Conservation (phyloP, 2,888 invertebrate genomes). For the Epicampocera succincta region DNA sequence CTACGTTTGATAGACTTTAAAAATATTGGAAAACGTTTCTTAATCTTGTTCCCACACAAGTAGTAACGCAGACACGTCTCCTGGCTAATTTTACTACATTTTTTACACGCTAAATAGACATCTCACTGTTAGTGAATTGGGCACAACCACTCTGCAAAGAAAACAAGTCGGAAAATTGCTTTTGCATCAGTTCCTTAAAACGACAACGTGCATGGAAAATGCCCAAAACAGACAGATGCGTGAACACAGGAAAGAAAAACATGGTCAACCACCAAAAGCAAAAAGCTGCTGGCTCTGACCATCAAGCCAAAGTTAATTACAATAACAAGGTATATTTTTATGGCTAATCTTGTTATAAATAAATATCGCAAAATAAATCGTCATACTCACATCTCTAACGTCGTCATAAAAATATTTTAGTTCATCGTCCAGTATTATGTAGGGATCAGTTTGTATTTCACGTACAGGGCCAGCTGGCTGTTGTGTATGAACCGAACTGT, state of each 20-base stretch:
- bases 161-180: constrained; percentile 22
- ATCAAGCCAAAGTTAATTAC: constrained; percentile 34
- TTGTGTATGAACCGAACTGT: constrained; percentile 89
- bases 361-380: background rate
- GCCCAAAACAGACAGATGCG: constrained; percentile 26
- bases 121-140: background rate
- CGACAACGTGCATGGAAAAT: background rate
- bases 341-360: constrained; percentile 21
- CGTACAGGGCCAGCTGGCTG: constrained; percentile 89
- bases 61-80: too few species aligned
- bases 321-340: background rate
- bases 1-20: too few species aligned
- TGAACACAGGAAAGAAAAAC: constrained; percentile 3
- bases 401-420: constrained; percentile 92
- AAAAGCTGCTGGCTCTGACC: constrained; percentile 14
- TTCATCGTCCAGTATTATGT: constrained; percentile 92
- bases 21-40: too few species aligned
- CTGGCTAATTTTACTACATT: too few species aligned
- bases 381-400: constrained; percentile 88
- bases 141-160: background rate
- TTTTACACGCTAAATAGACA: background rate
- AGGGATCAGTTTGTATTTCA: constrained; percentile 92
- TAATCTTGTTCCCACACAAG: too few species aligned
- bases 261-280: constrained; percentile 18
- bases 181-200: constrained; percentile 7